These are phyloP conservation scores for Cyanoderma ruficeps DNA, from an alignment of 2,113 vertebrate genomes.

Conservation along the genomic window DNA sequence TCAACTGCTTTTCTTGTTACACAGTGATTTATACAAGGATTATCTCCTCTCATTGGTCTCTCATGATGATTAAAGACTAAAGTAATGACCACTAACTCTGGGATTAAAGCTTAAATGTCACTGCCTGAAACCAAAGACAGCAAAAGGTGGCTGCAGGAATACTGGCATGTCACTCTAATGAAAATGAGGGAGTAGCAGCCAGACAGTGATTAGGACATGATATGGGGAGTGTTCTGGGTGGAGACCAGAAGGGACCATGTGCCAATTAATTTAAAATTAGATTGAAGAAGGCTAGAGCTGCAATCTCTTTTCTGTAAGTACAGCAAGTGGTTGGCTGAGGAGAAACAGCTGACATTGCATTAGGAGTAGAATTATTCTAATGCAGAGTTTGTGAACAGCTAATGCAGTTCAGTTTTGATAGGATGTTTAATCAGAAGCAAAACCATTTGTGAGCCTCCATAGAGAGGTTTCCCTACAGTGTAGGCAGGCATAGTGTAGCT, in stretches of 20 bases:
- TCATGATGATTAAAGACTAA: slow-evolving; percentile 39
- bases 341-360: background rate
- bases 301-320: background rate
- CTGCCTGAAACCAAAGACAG: background rate
- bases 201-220: background rate
- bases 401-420: background rate
- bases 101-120: slow-evolving; percentile 46
- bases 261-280: background rate
- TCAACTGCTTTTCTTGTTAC: background rate
- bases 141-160: background rate
- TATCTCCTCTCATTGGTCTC: slow-evolving; percentile 1
- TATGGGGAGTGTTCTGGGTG: background rate
- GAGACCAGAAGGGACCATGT: background rate
- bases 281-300: background rate
- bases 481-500: background rate
- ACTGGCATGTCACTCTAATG: background rate
- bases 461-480: background rate
- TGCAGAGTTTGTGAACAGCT: background rate
- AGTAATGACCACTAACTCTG: slow-evolving; percentile 25
- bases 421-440: background rate
- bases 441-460: background rate
- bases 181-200: background rate
- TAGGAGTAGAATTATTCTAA: background rate
- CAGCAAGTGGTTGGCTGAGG: background rate
- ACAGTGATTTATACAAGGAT: slow-evolving; percentile 14